A percentile compares a stretch with the other conserved stretches of the same genome.
Evolutionary conservation across 2,888 invertebrate species (phyloP).

Genomic region (Eurytoma adleriae): DNA sequence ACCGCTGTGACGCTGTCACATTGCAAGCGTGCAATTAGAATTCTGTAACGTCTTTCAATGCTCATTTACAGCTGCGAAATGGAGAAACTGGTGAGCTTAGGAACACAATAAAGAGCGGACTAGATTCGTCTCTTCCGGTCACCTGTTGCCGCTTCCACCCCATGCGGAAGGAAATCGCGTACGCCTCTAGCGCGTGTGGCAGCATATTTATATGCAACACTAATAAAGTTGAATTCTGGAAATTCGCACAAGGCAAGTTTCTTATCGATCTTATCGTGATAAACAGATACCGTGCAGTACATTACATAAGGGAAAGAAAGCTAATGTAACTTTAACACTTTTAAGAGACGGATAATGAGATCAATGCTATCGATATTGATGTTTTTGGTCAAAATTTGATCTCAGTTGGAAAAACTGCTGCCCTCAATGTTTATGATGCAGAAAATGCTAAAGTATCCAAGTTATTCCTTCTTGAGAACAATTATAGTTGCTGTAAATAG

Average conservation of each 20-base stretch:
- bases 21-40: background rate
- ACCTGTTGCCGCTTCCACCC: conserved; percentile 70
- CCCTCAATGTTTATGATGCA: conserved; percentile 71
- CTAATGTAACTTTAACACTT: conserved; percentile 15
- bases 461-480: background rate
- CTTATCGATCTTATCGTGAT: no score
- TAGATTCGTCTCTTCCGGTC: conserved; percentile 66
- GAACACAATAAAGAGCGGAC: conserved; percentile 63
- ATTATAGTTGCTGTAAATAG: no score
- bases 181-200: conserved; percentile 71
- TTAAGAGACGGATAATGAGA: conserved; percentile 72
- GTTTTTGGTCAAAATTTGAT: conserved; percentile 64
- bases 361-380: conserved; percentile 71
- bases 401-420: conserved; percentile 73
- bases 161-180: conserved; percentile 63
- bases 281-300: no score
- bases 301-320: background rate
- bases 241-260: conserved; percentile 43
- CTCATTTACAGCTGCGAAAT: conserved; percentile 65
- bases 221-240: conserved; percentile 51
- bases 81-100: conserved; percentile 64
- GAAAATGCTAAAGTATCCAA: conserved; percentile 68
- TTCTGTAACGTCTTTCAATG: background rate
- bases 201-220: conserved; percentile 68
- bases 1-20: background rate